Evolutionary conservation across 2,888 invertebrate genomes (phyloP), one percentile per base, ranked within the genome.

Genomic region (Drosophila gaucha): DNA sequence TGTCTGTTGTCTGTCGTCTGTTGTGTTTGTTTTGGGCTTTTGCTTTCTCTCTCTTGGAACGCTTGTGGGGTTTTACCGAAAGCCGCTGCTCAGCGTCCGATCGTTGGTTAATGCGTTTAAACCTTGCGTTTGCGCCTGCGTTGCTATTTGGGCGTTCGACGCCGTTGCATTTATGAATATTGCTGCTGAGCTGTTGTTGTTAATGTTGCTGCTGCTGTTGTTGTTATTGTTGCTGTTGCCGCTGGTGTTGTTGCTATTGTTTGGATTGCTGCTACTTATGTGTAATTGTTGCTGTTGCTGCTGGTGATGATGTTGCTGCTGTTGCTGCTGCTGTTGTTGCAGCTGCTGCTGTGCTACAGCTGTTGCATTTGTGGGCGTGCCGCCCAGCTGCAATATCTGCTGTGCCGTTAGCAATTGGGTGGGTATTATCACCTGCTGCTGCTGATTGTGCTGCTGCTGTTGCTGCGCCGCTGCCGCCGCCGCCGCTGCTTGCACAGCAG

Each of bases 391-490:
- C 39, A 90, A 44, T 18, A 90, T 50, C 58, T 90, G 90, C 59
- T 88, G 90, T 6, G 85, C 69, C 24, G 87, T 88, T 36, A 89
- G 54, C 63, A 89, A 70, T 28, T 84, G 86, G 0, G 90, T 88
- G n/a, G 90, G 90, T 43, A 90, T 89, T 38, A 91, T 80, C 9
- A 91, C 88, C 78, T 91, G 91, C 65, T 90, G 90, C 9, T 86
- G 74, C 47, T 88, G 86, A 28, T 68, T 64, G 22, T 86, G 83
- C 64, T 90, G 78, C 20, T 39, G 33, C 33, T 35, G 41, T 16
- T 41, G 41, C 14, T 41, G 41, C 16, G 24, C 41, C 10, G 41
- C 41, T 6, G 50, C 65, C 1, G 68, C 68, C 6, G 72, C 62
- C 43, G 84, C 50, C 55, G 69, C 65, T 59, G 89, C 55, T 18